phyloP scores from a whole-genome alignment of 2,888 invertebrate genomes.

The Acanthosepion lycidas region DNA sequence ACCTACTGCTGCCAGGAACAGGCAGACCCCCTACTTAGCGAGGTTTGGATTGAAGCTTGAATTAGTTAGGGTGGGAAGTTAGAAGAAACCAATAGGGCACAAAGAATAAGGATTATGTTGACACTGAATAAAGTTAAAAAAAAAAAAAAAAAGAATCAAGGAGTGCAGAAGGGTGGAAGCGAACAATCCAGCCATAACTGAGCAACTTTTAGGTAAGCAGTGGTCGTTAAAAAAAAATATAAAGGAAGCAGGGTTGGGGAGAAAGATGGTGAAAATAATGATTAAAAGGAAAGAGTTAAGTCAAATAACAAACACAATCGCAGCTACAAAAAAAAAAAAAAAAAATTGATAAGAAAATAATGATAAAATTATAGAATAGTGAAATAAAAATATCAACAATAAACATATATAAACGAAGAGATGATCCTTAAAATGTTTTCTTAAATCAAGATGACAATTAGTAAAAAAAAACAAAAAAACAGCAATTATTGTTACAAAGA shows the following conservation, averaged over 20 bases:
- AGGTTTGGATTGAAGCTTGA: not conserved
- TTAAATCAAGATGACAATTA: no score
- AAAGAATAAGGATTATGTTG: constrained; percentile 7
- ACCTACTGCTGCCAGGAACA: not conserved
- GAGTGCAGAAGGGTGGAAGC: not conserved
- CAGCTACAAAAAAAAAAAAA: not conserved
- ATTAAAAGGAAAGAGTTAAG: not conserved
- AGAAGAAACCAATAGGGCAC: not conserved
- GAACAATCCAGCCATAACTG: not conserved
- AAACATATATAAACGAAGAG: no score
- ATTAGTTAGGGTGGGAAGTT: not conserved
- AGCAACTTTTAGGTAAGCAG: not conserved
- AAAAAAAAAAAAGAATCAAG: not conserved
- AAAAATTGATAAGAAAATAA: not conserved
- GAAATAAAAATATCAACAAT: no score
- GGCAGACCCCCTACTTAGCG: not conserved
- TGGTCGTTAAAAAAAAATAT: not conserved
- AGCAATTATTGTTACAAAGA: no score
- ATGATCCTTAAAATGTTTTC: no score
- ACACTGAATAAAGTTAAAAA: not conserved
- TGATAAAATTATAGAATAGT: not conserved
- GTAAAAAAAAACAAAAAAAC: no score
- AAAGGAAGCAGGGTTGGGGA: not conserved
- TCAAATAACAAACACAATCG: not conserved
- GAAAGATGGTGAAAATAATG: not conserved